Evolutionary conservation across 2,888 invertebrate genomes (phyloP), one percentile per base, ranked within the genome.

Genomic region (Priocnemis perturbator): DNA sequence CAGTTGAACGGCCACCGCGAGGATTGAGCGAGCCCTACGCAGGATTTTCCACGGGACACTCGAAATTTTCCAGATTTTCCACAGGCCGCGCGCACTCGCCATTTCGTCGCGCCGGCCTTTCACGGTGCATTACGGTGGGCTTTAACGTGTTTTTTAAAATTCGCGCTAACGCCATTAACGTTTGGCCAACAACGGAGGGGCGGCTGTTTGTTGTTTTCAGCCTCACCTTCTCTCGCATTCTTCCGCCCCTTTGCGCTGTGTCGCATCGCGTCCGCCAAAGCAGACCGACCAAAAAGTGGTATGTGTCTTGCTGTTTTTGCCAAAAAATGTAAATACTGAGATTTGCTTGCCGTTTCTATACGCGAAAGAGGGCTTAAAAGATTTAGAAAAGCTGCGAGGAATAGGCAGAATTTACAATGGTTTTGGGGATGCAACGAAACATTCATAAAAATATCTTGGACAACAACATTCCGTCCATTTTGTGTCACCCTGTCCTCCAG

Each of bases 81-180:
- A 23, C 23, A 17, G 26, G 57, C 50, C 64, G 56, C 30, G 52
- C 64, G 57, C 56, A 57, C 57, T 58, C 26, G 17, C 57, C 52
- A 64, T 56, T 7, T 56, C 23, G 37, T 65, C 45, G 45, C 20
- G 60, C 63, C 50, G 37, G 60, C 73, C 79, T 79, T 79, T 79
- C 79, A 78, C 64, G 71, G 67, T 47, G 77, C 69, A 79, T 77
- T 72, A 79, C 70, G 55, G 50, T 61, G 58, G 61, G 65, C 64
- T 66, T 65, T 64, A 47, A 55, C 69, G 62, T 79, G 69, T 74
- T 78, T 78, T 78, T 79, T 66, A 66, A 79, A 79, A 78, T 78
- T 76, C 76, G 62, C 64, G 65, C 76, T 76, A 71, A 78, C 76
- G 44, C 69, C 55, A 76, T 76, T 76, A 73, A 19, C 50, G 50